Conservation (phyloP, 2,113 vertebrate species). For the Menura novaehollandiae region DNA sequence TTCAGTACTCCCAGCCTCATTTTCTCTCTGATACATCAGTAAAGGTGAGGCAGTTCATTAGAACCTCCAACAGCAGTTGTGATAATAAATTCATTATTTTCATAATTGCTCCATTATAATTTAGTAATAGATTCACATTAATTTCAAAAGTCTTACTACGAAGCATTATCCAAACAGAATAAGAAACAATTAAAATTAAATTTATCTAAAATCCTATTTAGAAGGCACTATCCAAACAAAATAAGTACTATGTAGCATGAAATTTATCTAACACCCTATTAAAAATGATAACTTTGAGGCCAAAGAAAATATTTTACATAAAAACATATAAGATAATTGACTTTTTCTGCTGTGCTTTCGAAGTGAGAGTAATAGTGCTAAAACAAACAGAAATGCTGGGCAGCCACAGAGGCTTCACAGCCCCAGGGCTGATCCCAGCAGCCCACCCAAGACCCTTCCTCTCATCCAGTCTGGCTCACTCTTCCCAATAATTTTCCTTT, state of each 20-base stretch:
- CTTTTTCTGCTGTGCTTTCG: not conserved
- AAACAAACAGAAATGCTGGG: not conserved
- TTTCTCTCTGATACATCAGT: not conserved
- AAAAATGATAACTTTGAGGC: not conserved
- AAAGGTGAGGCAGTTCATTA: not conserved
- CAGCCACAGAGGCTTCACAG: not conserved
- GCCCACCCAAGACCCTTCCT: fast-evolving
- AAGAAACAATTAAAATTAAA: conserved; percentile 40
- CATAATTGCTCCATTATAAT: conserved; percentile 37
- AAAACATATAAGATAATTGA: not conserved
- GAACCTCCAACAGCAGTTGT: not conserved
- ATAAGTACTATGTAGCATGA: not conserved
- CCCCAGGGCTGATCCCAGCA: not conserved
- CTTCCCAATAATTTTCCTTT: not conserved
- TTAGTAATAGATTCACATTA: conserved; percentile 38
- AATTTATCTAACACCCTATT: not conserved
- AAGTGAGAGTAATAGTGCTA: not conserved
- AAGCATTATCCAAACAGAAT: conserved; percentile 39
- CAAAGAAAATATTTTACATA: not conserved
- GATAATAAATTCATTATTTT: conserved; percentile 44
- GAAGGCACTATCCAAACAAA: conserved; percentile 16
- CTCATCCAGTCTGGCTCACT: not conserved
- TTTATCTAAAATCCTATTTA: conserved; percentile 15
- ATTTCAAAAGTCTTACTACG: not conserved
- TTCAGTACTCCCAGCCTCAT: not conserved